These are phyloP conservation scores for Etheostoma nigrum DNA, from an alignment of 2,797 vertebrate genomes.

Conservation along the genomic window DNA sequence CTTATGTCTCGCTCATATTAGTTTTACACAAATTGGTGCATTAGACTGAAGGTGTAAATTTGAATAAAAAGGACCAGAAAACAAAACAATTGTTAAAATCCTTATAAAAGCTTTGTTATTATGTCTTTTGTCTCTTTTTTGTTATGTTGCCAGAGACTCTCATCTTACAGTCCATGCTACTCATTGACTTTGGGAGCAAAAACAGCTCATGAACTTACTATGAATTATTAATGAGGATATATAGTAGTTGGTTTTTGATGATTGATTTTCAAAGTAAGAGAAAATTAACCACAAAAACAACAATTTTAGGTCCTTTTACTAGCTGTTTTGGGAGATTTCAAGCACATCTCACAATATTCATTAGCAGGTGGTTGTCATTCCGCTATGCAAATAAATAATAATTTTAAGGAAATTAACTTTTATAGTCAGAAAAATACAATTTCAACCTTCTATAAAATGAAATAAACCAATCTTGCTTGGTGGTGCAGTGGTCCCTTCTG, in stretches of 20 bases:
- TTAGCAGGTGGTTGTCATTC: background rate
- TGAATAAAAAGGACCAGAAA: constrained; percentile 13
- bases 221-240: background rate
- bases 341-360: background rate
- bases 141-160: background rate
- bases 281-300: background rate
- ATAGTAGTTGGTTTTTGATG: background rate
- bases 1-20: constrained; percentile 33
- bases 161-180: background rate
- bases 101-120: constrained; percentile 2
- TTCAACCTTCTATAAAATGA: background rate
- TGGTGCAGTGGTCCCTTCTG: too few species aligned
- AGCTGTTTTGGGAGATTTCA: background rate
- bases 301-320: background rate
- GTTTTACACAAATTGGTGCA: constrained; percentile 28
- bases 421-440: background rate
- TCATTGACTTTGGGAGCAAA: background rate
- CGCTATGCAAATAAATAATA: background rate
- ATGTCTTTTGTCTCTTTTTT: constrained; percentile 6
- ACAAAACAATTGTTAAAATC: constrained; percentile 13
- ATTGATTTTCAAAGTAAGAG: background rate
- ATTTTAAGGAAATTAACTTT: background rate
- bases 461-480: background rate
- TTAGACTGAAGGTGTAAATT: constrained; percentile 36
- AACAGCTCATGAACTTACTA: background rate